Evolutionary conservation across 1,140 invertebrate species (phyloP), one percentile per base, ranked within the genome.

Genomic region (Paracyclopina nana): DNA sequence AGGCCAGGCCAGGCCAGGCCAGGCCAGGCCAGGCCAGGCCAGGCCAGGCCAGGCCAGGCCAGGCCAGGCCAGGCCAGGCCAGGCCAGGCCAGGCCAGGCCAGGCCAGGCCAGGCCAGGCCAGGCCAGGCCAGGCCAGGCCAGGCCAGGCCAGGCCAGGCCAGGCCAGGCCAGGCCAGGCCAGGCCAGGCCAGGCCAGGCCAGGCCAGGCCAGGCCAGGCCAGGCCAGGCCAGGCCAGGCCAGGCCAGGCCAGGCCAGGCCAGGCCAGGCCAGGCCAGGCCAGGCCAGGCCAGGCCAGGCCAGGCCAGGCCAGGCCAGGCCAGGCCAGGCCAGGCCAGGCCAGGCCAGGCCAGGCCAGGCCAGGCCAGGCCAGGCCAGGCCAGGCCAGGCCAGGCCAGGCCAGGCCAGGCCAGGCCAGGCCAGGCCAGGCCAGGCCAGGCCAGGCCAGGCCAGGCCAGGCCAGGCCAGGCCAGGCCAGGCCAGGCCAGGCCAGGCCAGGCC

Each of bases 1-100:
- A 58, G 55, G 55, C 54, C 56, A 58, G 55, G 55, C 54, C 56
- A 58, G 55, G 55, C 54, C 56, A 58, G 55, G 55, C 54, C 56
- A 58, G 55, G 55, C 54, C 56, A 58, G 55, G 55, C 54, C 56
- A 58, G 55, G 55, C 54, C 56, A 58, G 55, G 55, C 54, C 56
- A 58, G 55, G 55, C 54, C 56, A 58, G 55, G 55, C 54, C 56
- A 58, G 55, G 55, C 54, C 56, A 58, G 55, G 55, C 54, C 56
- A 58, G 55, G 55, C 54, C 56, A 58, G 55, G 55, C 54, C 56
- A 58, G 55, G 55, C 54, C 56, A 58, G 55, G 55, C 54, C 56
- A 58, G 55, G 55, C 54, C 56, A 58, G 55, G 55, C 54, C 56
- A 58, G 55, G 55, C 54, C 56, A 58, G 55, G 55, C 54, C 56